Evolutionary conservation across 2,797 vertebrate genomes (phyloP), one percentile per base, ranked within the genome.

Genomic region (Lepilemur septentrionalis): DNA sequence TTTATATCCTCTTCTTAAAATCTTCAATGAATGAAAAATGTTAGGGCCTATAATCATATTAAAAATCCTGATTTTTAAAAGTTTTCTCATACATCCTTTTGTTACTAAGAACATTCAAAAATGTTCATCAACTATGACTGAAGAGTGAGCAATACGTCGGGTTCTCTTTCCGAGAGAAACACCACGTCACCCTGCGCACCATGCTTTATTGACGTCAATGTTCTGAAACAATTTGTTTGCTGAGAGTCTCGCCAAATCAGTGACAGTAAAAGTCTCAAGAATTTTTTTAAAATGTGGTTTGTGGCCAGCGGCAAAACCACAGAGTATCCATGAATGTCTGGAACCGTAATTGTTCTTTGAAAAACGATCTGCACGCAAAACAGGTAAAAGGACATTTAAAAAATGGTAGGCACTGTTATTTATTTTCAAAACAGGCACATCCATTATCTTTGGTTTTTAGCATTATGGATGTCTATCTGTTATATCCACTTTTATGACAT

Each of bases 231-330:
- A 94, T 97, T 94, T 94, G 38, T 67, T 98, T 76, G n/a, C 38
- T 97, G 86, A 86, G 95, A 93, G 88, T 98, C 78, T 82, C 80
- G 43, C 95, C 89, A 98, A 91, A 97, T 97, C 89, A 97, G 95
- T 41, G 80, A 85, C 85, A 93, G 70, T 96, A 70, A 96, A 97
- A 97, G 70, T 96, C 78, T 96, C 96, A 96, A 94, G 84, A 93
- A 73, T 46, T 92, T 96, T 90, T 55, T 0, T 0, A 14, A 83
- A 96, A 83, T 96, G 96, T 98, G 96, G 96, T 98, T 98, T 98
- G 93, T 93, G 96, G 65, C 76, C 95, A 97, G 55, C 89, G 95
- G 92, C 90, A 97, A 98, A 98, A 97, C 91, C 96, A 91, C 96
- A 95, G 38, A 86, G 84, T 96, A 90, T 89, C 75, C 81, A 94